Conservation (phyloP, 2,888 invertebrate genomes). For the Diloba caeruleocephala region DNA sequence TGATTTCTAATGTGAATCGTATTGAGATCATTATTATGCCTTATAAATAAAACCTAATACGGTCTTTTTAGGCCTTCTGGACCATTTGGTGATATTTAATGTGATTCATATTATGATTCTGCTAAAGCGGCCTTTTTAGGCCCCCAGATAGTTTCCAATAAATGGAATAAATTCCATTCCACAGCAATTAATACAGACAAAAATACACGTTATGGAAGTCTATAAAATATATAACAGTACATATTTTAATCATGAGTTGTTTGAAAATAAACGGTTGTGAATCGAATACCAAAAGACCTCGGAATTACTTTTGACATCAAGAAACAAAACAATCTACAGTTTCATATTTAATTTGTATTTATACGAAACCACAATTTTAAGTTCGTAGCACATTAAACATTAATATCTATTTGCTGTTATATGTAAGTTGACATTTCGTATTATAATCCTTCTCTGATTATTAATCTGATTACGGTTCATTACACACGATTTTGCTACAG, state of each 20-base stretch:
- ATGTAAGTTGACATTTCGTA: not conserved
- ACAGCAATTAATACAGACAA: not conserved
- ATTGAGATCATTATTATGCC: too few relatives aligned
- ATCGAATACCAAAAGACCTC: not conserved
- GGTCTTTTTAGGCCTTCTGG: too few relatives aligned
- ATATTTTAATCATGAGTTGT: not conserved
- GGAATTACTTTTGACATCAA: too few relatives aligned
- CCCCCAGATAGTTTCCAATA: too few relatives aligned
- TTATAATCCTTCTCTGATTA: not conserved
- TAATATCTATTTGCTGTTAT: not conserved
- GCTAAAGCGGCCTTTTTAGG: too few relatives aligned
- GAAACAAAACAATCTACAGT: too few relatives aligned
- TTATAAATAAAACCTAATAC: too few relatives aligned
- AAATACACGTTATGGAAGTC: not conserved
- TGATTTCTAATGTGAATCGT: too few relatives aligned
- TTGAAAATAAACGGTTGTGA: not conserved
- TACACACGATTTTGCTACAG: constrained; percentile 2
- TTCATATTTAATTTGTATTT: not conserved
- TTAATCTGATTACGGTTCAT: constrained; percentile 20
- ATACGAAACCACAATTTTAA: not conserved
- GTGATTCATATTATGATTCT: too few relatives aligned
- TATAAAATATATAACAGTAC: not conserved
- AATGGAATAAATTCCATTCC: not conserved
- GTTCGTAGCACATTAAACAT: not conserved
- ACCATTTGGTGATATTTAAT: too few relatives aligned